Base-by-base conservation (phyloP, 2,113 vertebrate species). In the Canis aureus region DNA sequence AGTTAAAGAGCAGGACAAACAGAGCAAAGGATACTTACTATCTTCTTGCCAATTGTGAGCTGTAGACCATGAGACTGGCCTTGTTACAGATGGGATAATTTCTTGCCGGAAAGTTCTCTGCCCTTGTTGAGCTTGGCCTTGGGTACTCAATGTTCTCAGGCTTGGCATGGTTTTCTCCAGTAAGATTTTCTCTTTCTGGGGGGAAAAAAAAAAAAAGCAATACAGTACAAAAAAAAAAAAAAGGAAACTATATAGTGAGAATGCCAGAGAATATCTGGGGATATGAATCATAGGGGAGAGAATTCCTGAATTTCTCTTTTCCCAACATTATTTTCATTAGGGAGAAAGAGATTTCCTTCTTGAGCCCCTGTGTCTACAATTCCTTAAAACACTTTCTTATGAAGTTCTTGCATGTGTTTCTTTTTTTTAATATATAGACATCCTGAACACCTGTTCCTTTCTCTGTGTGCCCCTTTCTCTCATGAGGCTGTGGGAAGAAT, bases 111-210 rank as follows among this genome's bases (percentile, higher is more conserved):
- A 91, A 96, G 66, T 15, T 81, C 35, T 17, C 51, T 49, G 49
- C 49, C 51, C 71, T 90, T 93, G 83, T 64, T 60, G 78, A 84
- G 55, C n/a, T 89, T 81, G 76, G 73, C 73, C 35, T 73, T 23
- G 12, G 43, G 51, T 62, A 78, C 11, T 17, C 67, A n/a, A 22
- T 29, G 67, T 82, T 91, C 76, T 93, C 55, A 25, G 88, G 64
- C 49, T 91, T 95, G 92, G 90, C 81, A 51, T 17, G 10, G 19
- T n/a, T 97, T 94, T 89, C 73, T 89, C 73, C 27, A 86, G 66
- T 38, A 92, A 80, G 49, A 73, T 67, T 97, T 97, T 86, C 82
- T 92, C 82, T 86, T 89, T 93, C 83, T 95, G 71, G 29, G 53
- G n/a, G 1, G 43, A 62, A 64, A 29, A 57, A 66, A 51, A 85